Evolutionary conservation across 2,797 vertebrate species (phyloP).

Genomic region (Pipistrellus kuhlii): DNA sequence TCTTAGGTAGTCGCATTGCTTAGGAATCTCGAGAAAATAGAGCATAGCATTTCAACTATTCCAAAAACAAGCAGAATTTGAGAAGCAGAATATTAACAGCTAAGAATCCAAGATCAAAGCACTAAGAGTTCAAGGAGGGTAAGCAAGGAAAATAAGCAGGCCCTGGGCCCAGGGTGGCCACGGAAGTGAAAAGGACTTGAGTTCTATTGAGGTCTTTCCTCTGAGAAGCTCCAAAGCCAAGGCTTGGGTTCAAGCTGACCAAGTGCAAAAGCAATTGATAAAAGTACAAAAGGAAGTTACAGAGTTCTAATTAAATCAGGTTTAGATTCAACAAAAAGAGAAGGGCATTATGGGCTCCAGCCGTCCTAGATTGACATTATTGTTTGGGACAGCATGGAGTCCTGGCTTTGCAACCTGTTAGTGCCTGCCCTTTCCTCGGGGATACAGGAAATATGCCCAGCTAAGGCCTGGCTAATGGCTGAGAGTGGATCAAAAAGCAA

Average conservation of each 20-base stretch:
- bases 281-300: not conserved
- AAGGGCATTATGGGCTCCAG: not conserved
- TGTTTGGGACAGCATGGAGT: not conserved
- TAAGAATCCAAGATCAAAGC: slow-evolving; percentile 67
- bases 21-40: slow-evolving; percentile 35
- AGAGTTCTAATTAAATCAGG: not conserved
- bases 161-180: not conserved
- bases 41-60: slow-evolving; percentile 38
- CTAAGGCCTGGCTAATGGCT: not conserved
- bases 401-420: not conserved
- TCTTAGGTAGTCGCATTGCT: not conserved
- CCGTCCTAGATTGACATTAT: not conserved
- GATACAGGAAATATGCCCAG: not conserved
- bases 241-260: not conserved
- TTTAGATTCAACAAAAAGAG: not conserved
- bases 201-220: not conserved
- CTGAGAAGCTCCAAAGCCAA: not conserved
- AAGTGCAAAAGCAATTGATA: not conserved
- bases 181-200: not conserved
- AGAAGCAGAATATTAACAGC: slow-evolving; percentile 36
- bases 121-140: slow-evolving; percentile 13
- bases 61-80: slow-evolving; percentile 66
- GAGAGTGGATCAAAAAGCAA: not conserved
- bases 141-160: slow-evolving; percentile 14
- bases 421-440: accelerated